A percentile compares a stretch with the other conserved stretches of the same genome.
These are phyloP conservation scores for Arge pagana DNA, from an alignment of 2,888 invertebrate genomes.

Conservation along the genomic window DNA sequence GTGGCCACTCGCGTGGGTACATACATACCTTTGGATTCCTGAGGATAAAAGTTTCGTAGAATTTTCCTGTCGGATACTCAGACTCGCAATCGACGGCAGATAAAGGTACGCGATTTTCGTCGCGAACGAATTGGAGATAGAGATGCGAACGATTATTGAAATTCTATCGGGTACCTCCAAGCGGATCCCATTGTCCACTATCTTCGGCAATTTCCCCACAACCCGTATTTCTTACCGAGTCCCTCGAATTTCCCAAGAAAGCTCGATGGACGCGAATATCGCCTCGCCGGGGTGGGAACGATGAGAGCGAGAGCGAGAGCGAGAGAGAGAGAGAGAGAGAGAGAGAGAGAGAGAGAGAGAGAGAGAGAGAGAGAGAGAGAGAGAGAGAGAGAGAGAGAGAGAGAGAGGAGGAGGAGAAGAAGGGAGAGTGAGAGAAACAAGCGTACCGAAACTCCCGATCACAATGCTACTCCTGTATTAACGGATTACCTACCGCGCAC, in stretches of 20 bases:
- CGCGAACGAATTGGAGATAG: too few relatives aligned
- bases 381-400: constrained; percentile 19
- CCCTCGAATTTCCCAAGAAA: constrained; percentile 17
- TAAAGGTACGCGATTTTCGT: too few relatives aligned
- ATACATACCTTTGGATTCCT: too few relatives aligned
- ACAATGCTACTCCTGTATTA: constrained; percentile 34
- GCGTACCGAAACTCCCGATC: not conserved
- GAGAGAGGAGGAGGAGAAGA: not conserved
- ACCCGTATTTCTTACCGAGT: constrained; percentile 24
- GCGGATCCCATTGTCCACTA: too few relatives aligned
- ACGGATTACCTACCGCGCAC: constrained; percentile 35
- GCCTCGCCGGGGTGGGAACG: not conserved
- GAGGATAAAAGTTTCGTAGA: too few relatives aligned
- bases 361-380: constrained; percentile 29
- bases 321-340: not conserved
- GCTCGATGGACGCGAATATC: not conserved
- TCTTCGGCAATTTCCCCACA: constrained; percentile 25
- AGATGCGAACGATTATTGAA: too few relatives aligned
- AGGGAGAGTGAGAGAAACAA: not conserved
- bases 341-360: constrained; percentile 1
- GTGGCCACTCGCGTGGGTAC: too few relatives aligned
- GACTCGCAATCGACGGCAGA: too few relatives aligned
- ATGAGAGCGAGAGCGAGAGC: too few relatives aligned
- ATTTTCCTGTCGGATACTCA: too few relatives aligned
- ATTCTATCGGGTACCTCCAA: too few relatives aligned